phyloP scores from a whole-genome alignment of 2,113 vertebrate species.

The Formicarius rufipectus region DNA sequence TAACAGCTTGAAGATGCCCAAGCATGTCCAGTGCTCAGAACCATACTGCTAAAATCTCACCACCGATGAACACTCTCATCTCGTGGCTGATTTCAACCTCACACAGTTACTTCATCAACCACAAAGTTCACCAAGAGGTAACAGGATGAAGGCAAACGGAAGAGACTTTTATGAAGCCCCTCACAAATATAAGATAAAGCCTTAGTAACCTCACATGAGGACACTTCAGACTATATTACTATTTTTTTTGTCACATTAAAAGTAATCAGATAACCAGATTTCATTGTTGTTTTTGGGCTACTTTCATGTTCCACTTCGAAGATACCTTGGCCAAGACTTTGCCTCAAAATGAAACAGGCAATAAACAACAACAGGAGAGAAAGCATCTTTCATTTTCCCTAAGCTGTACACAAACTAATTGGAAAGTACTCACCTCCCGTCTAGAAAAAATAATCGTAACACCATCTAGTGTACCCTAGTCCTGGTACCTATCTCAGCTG shows the following conservation, averaged over 20 bases:
- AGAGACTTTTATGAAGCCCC: background rate
- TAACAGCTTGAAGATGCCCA: background rate
- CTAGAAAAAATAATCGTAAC: background rate
- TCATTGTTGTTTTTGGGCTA: background rate
- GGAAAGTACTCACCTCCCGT: background rate
- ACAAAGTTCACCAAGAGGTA: background rate
- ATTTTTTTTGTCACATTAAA: background rate
- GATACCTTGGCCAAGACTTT: background rate
- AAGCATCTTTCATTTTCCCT: background rate
- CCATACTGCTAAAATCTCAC: background rate
- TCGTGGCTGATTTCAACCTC: background rate
- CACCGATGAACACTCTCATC: background rate
- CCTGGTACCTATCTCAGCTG: background rate
- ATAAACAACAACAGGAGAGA: background rate
- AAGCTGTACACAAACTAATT: background rate
- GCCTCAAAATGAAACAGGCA: background rate
- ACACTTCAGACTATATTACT: background rate
- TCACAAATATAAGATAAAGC: background rate
- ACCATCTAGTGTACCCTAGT: background rate
- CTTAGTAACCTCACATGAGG: background rate
- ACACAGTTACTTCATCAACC: background rate
- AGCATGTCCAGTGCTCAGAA: background rate
- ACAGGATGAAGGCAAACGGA: background rate
- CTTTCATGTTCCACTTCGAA: background rate
- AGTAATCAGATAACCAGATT: background rate